These are phyloP conservation scores for Cydia pomonella DNA, from an alignment of 1,140 invertebrate genomes.

Conservation along the genomic window DNA sequence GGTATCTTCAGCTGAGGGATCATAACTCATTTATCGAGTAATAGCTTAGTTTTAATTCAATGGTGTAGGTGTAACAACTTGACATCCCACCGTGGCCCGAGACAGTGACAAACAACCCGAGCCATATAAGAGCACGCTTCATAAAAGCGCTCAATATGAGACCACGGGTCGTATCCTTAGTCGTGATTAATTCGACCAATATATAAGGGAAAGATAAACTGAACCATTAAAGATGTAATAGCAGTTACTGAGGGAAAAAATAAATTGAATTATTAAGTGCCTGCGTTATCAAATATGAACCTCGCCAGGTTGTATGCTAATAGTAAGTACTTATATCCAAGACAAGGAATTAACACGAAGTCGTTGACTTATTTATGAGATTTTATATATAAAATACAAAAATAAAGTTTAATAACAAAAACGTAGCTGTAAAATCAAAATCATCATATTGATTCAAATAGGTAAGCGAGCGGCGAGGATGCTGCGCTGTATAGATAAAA, in stretches of 20 bases:
- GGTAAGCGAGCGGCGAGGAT: constrained; percentile 50
- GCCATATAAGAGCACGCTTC: constrained; percentile 44
- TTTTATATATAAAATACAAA: not conserved
- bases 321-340: constrained; percentile 18
- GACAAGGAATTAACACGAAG: constrained; percentile 9
- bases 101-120: constrained; percentile 46
- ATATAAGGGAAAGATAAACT: constrained; percentile 45
- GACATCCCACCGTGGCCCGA: constrained; percentile 23
- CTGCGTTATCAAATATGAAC: constrained; percentile 18
- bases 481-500: constrained; percentile 73
- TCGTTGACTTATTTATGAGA: not conserved
- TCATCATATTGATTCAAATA: constrained; percentile 35
- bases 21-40: constrained; percentile 16
- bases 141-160: constrained; percentile 37
- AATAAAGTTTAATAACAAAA: too few relatives aligned
- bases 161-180: constrained; percentile 32
- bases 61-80: constrained; percentile 31
- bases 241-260: constrained; percentile 38
- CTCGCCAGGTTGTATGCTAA: constrained; percentile 5
- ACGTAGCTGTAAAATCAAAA: not conserved
- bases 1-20: not conserved
- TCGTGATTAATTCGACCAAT: constrained; percentile 46
- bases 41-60: constrained; percentile 32
- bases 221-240: constrained; percentile 46
- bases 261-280: constrained; percentile 34